Evolutionary conservation across 2,113 vertebrate species (phyloP).

Genomic region (Elephas maximus): DNA sequence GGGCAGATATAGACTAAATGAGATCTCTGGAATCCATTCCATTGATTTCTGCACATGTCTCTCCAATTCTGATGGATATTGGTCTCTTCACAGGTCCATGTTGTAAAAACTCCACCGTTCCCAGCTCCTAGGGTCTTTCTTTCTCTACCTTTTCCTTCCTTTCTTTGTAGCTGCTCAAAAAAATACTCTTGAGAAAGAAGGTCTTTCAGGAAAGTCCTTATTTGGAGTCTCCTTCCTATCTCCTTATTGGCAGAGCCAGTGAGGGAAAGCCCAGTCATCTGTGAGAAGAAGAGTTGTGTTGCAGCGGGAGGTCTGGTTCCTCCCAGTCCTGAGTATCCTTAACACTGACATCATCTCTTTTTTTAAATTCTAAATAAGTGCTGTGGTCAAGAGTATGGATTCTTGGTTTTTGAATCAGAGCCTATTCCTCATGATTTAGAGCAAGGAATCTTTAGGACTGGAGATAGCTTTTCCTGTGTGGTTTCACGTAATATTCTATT

Average conservation of each 20-base stretch:
- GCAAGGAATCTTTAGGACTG: not conserved
- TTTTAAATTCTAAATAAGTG: not conserved
- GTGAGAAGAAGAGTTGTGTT: not conserved
- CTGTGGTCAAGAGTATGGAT: not conserved
- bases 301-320: no score
- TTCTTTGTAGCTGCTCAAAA: not conserved
- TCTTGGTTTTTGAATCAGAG: not conserved
- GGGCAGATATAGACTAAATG: not conserved
- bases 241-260: not conserved
- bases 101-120: no score
- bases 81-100: no score
- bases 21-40: not conserved
- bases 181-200: not conserved
- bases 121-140: not conserved
- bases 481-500: not conserved
- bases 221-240: not conserved
- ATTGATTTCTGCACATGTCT: not conserved
- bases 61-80: not conserved
- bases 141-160: not conserved
- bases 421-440: no score
- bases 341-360: not conserved
- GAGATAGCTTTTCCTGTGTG: not conserved
- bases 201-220: not conserved
- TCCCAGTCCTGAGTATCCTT: no score
- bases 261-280: not conserved